Evolutionary conservation across 2,797 vertebrate genomes (phyloP), one percentile per base, ranked within the genome.

Genomic region (Bradypodion ventrale): DNA sequence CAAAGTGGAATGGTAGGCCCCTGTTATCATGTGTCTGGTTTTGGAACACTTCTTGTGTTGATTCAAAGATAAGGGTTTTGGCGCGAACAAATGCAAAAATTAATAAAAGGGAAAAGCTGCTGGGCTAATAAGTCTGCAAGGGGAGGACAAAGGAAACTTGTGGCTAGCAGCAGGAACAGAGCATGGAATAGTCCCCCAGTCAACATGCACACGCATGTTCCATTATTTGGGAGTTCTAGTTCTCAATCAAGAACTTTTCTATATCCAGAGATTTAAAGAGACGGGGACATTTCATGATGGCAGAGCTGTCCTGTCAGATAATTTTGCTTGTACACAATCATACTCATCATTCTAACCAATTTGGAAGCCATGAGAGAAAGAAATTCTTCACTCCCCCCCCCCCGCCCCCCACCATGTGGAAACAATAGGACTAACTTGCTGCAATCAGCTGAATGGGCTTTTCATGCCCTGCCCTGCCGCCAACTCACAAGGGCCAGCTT

Each of bases 331-430:
- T 70, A 77, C 42, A 70, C 73, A 81, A 77, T 76, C 84, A 85
- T 63, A 42, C 74, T 62, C 59, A 49, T 77, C 79, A 40, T 85
- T 76, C 65, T 70, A 62, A 76, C 79, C 75, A 3, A 85, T 49
- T n/a, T 29, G 87, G 84, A 72, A 9, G 87, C 85, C 87, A 87
- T 91, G 21, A 46, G 15, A 49, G 82, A 90, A 93, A 92, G 6
- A 40, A 88, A 90, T 83, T 83, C 85, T 72, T 80, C 90, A 87
- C 88, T n/a, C n/a, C n/a, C n/a, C n/a, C n/a, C n/a, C n/a, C n/a
- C n/a, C 90, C 91, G 89, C 92, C n/a, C 90, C 91, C 89, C 92
- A 88, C 92, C 91, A 90, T 90, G 93, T 93, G 93, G 92, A 37
- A 60, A 1, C 52, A 56, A 56, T 32, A 86, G 89, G 88, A 87